Percentiles rank a stretch among this genome's conserved stretches.
Conservation (phyloP, 2,113 vertebrate species). For the Podiceps cristatus region DNA sequence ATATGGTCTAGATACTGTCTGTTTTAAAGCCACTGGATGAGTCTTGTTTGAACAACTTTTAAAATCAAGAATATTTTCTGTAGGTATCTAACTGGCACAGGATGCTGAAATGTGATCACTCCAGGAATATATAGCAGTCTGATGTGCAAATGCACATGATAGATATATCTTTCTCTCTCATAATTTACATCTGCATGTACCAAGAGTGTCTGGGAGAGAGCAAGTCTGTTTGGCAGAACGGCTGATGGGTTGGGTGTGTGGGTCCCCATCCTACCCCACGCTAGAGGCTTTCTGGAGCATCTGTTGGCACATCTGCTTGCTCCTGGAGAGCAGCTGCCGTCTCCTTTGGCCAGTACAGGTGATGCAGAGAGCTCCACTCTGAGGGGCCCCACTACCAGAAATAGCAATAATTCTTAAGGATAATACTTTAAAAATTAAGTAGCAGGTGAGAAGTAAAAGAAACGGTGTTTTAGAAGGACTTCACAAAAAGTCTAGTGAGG, state of each 20-base stretch:
- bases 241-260: neutral
- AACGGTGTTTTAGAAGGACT: neutral
- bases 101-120: neutral
- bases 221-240: rapidly evolving
- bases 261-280: neutral
- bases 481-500: neutral
- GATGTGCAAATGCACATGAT: neutral
- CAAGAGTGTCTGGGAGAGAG: neutral
- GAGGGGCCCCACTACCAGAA: neutral
- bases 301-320: neutral
- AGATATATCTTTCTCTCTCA: neutral
- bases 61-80: neutral
- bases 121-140: neutral
- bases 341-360: neutral
- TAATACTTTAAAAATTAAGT: neutral
- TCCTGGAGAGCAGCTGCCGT: neutral
- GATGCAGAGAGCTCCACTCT: neutral
- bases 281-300: neutral
- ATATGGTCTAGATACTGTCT: neutral
- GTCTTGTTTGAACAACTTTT: neutral
- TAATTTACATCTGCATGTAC: neutral
- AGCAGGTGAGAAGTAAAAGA: neutral
- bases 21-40: neutral
- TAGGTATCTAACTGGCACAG: neutral
- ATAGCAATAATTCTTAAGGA: neutral